These are phyloP conservation scores for Hypotaenidia philippensis DNA, from an alignment of 2,797 vertebrate species.

Conservation along the genomic window DNA sequence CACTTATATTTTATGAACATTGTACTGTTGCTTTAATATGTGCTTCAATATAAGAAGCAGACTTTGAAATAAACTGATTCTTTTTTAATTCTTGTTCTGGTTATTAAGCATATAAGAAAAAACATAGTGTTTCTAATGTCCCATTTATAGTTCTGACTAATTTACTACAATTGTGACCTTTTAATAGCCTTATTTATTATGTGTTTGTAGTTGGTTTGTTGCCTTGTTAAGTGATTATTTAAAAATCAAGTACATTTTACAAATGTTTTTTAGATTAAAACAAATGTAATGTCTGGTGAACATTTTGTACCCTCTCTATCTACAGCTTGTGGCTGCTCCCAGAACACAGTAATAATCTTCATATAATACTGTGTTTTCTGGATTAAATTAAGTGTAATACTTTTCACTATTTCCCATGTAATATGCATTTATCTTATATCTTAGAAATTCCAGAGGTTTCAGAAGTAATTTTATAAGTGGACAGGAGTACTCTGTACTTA, in stretches of 20 bases:
- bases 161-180: slow-evolving; percentile 77
- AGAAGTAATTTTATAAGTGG: slow-evolving; percentile 12
- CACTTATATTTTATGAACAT: slow-evolving; percentile 99
- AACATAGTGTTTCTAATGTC: slow-evolving; percentile 75
- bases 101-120: slow-evolving; percentile 80
- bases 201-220: slow-evolving; percentile 73
- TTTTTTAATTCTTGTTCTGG: slow-evolving; percentile 86
- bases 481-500: slow-evolving; percentile 9
- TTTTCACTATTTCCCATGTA: slow-evolving; percentile 68
- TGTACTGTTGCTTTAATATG: slow-evolving; percentile 99
- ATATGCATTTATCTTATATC: slow-evolving; percentile 72
- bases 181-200: slow-evolving; percentile 81
- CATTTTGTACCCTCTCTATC: slow-evolving; percentile 67
- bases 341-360: slow-evolving; percentile 13
- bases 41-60: slow-evolving; percentile 99
- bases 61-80: slow-evolving; percentile 96
- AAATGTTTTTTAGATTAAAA: slow-evolving; percentile 69
- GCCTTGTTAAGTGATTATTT: slow-evolving; percentile 80
- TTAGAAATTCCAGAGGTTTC: slow-evolving; percentile 37
- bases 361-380: slow-evolving; percentile 42
- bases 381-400: slow-evolving; percentile 63
- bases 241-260: slow-evolving; percentile 76
- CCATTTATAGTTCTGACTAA: slow-evolving; percentile 77
- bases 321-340: slow-evolving; percentile 66
- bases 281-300: slow-evolving; percentile 76